Percentiles rank a stretch among this genome's conserved stretches.
phyloP scores from a whole-genome alignment of 1,140 invertebrate species.

The Drosophila sturtevanti region DNA sequence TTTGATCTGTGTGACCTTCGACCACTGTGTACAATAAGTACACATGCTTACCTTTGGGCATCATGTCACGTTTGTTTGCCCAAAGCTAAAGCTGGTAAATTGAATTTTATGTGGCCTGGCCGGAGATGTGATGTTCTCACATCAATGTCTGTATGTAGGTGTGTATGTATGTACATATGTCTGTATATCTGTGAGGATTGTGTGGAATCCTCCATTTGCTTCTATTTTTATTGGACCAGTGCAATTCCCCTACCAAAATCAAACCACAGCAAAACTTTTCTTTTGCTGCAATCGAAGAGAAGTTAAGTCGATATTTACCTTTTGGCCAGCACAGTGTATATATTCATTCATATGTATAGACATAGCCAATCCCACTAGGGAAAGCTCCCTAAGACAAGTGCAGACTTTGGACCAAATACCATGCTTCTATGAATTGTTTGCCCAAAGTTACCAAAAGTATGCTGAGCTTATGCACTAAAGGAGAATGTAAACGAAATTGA shows the following conservation, averaged over 20 bases:
- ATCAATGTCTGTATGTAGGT: not conserved
- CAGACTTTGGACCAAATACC: constrained; percentile 2
- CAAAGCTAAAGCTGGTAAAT: constrained; percentile 45
- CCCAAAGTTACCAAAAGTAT: constrained; percentile 7
- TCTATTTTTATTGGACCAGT: not conserved
- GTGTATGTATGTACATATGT: not conserved
- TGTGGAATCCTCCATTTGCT: not conserved
- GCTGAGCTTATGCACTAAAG: not conserved
- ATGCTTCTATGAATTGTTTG: constrained; percentile 10
- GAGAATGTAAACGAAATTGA: constrained; percentile 5
- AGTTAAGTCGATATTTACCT: constrained; percentile 11
- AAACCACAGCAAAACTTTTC: constrained; percentile 5
- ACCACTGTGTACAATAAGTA: constrained; percentile 35
- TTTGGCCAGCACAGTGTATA: not conserved
- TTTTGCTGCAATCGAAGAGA: constrained; percentile 7
- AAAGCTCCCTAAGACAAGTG: not conserved
- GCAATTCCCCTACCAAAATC: constrained; percentile 1
- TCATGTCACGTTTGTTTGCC: constrained; percentile 73
- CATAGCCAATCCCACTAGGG: not conserved
- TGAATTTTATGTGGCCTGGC: constrained; percentile 2
- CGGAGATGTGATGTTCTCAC: not conserved
- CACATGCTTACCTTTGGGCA: constrained; percentile 40
- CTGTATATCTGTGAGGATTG: not conserved
- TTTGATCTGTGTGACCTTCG: constrained; percentile 36
- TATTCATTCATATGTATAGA: not conserved